These are phyloP conservation scores for Drosophila navojoa DNA, from an alignment of 1,140 invertebrate species.

Conservation along the genomic window DNA sequence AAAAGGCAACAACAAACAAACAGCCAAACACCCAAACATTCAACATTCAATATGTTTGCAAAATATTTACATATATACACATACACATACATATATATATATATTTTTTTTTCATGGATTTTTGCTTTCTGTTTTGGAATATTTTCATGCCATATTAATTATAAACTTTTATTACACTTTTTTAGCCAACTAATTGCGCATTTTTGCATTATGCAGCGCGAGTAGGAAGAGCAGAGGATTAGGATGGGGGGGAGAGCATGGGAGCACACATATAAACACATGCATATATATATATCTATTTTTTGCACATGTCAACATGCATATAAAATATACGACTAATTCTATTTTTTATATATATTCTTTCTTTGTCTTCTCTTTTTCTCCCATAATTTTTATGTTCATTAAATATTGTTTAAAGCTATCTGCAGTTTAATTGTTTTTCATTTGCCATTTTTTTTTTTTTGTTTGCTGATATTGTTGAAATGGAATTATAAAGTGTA, in stretches of 20 bases:
- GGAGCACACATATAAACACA: background rate
- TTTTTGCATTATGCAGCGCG: slow-evolving; percentile 14
- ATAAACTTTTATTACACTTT: slow-evolving; percentile 23
- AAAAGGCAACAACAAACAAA: background rate
- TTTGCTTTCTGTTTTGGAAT: background rate
- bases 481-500: slow-evolving; percentile 57
- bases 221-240: slow-evolving; percentile 2
- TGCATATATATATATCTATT: background rate
- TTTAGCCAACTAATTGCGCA: slow-evolving; percentile 62
- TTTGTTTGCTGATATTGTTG: slow-evolving; percentile 22
- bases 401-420: slow-evolving; percentile 61
- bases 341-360: background rate
- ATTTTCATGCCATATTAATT: slow-evolving; percentile 32
- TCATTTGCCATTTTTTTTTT: slow-evolving; percentile 3
- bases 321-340: background rate
- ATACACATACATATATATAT: slow-evolving; percentile 1
- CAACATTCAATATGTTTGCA: slow-evolving; percentile 1
- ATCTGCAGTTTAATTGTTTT: slow-evolving; percentile 26
- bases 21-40: too few species aligned
- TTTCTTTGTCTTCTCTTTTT: background rate
- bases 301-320: too few species aligned
- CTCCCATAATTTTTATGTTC: slow-evolving; percentile 50
- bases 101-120: slow-evolving; percentile 9
- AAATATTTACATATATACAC: background rate
- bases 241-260: background rate